Conservation (phyloP, 2,797 vertebrate genomes). For the Microctenopoma steveboyesi region DNA sequence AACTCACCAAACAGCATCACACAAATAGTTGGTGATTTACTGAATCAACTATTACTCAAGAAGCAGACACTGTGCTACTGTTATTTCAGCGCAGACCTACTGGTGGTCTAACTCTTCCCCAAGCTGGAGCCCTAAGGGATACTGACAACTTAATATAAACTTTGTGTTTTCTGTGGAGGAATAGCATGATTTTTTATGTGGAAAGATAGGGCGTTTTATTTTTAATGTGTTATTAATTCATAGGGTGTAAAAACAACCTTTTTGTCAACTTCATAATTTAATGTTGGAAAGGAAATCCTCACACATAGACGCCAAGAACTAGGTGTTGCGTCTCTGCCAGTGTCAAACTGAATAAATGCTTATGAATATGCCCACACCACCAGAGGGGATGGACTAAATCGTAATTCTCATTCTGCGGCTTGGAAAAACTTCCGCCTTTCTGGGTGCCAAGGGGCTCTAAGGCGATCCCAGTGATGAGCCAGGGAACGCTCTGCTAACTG, state of each 20-base stretch:
- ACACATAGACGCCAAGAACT: conserved; percentile 59
- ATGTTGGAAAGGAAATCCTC: conserved; percentile 69
- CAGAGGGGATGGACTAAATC: conserved; percentile 75
- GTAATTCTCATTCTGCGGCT: conserved; percentile 78
- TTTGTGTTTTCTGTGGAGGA: conserved; percentile 35
- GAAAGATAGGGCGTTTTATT: conserved; percentile 63
- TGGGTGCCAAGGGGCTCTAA: conserved; percentile 76
- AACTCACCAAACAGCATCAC: no score
- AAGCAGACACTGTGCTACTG: conserved; percentile 27
- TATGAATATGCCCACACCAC: conserved; percentile 79
- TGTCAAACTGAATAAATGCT: conserved; percentile 76
- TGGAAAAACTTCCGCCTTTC: conserved; percentile 78
- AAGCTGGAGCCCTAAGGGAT: conserved; percentile 14
- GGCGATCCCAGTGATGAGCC: conserved; percentile 79
- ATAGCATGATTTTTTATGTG: conserved; percentile 44
- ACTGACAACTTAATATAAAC: conserved; percentile 41
- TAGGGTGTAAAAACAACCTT: conserved; percentile 65
- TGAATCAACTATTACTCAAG: conserved; percentile 3
- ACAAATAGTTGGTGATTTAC: not conserved
- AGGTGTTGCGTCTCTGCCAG: conserved; percentile 70
- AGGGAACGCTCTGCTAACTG: conserved; percentile 79
- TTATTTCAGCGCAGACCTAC: not conserved
- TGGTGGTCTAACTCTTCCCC: conserved; percentile 38
- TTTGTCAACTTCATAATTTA: conserved; percentile 72
- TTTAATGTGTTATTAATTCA: conserved; percentile 64